A percentile compares a stretch with the other conserved stretches of the same genome.
These are phyloP conservation scores for Ophion ventricosus DNA, from an alignment of 2,888 invertebrate genomes.

Conservation along the genomic window DNA sequence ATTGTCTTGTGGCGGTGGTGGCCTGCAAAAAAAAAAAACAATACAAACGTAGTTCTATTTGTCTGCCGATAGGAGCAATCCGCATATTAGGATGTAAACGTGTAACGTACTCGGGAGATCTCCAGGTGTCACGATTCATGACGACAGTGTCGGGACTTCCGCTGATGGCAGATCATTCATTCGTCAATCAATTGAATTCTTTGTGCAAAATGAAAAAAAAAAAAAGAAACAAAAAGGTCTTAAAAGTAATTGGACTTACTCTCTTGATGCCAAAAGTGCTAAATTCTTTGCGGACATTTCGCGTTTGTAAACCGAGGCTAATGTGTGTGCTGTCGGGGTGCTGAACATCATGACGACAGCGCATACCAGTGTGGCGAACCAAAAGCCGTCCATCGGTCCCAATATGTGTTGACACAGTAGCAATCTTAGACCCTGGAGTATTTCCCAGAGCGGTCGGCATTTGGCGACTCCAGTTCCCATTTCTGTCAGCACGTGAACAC, in stretches of 20 bases:
- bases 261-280: constrained; percentile 73
- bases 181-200: constrained; percentile 7
- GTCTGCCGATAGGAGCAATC: background rate
- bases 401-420: constrained; percentile 87
- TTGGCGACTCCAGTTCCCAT: constrained; percentile 88
- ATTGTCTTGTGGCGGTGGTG: constrained; percentile 76
- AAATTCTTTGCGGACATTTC: constrained; percentile 70
- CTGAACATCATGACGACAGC: constrained; percentile 86
- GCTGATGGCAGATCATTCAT: constrained; percentile 62
- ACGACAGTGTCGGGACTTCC: constrained; percentile 78
- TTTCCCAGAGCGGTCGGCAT: constrained; percentile 89
- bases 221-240: too few species aligned
- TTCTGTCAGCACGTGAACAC: constrained; percentile 87
- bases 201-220: background rate
- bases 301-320: constrained; percentile 84
- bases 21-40: constrained; percentile 59
- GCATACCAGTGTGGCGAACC: constrained; percentile 87
- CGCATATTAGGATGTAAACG: background rate
- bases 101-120: constrained; percentile 77
- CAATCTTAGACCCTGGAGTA: constrained; percentile 87
- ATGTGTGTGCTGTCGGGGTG: constrained; percentile 86
- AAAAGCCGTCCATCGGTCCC: constrained; percentile 89
- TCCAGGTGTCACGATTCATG: constrained; percentile 78
- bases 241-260: constrained; percentile 72
- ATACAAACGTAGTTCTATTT: background rate